Conservation (phyloP, 2,797 vertebrate genomes). For the Ibycter americanus region DNA sequence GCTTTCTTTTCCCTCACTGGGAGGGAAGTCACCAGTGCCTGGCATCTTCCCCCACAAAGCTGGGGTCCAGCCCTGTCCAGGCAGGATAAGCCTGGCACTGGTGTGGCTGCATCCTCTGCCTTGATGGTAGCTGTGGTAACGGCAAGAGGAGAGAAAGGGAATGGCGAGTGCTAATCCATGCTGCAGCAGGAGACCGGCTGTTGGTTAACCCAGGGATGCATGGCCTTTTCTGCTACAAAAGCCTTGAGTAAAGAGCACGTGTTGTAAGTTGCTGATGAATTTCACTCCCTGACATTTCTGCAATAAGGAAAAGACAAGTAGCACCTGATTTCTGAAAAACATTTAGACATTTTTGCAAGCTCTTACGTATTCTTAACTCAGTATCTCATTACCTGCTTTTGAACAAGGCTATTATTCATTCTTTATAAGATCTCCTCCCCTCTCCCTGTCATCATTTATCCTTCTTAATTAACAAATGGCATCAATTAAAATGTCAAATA, state of each 20-base stretch:
- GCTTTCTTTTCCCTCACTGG: not conserved
- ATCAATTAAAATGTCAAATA: constrained; percentile 60
- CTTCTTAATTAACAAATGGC: constrained; percentile 64
- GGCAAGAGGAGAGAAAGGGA: not conserved
- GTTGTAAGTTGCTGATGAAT: not conserved
- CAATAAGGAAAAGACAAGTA: not conserved
- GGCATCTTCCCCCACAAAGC: not conserved
- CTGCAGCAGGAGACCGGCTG: accelerated
- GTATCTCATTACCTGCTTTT: constrained; percentile 42
- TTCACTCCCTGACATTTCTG: not conserved
- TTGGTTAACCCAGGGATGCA: not conserved
- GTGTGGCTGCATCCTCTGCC: accelerated
- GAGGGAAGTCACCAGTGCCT: not conserved
- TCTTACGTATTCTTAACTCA: constrained; percentile 10
- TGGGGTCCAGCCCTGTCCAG: not conserved
- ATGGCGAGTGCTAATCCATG: accelerated
- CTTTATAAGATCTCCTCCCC: constrained; percentile 36
- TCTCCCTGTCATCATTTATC: constrained; percentile 30
- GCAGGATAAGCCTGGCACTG: not conserved
- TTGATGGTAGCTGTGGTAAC: not conserved
- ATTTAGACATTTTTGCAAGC: constrained; percentile 11
- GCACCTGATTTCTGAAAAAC: constrained; percentile 9
- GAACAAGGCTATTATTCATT: constrained; percentile 44
- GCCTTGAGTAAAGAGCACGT: not conserved
- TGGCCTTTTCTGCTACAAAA: not conserved